A percentile compares a stretch with the other conserved stretches of the same genome.
Evolutionary conservation across 2,888 invertebrate species (phyloP).

Genomic region (Sarcophaga subvicina): DNA sequence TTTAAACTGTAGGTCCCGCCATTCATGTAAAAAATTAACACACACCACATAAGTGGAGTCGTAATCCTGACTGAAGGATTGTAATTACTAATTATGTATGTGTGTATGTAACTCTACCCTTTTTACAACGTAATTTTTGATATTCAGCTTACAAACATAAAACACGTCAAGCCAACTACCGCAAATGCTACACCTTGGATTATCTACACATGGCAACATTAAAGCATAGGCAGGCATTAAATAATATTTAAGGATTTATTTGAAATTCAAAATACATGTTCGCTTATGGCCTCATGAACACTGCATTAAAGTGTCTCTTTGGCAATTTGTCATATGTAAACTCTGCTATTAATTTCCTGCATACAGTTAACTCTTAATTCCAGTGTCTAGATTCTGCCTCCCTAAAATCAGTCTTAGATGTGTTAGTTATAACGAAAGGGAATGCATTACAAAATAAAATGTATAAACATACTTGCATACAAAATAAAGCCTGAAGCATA

Average conservation of each 20-base stretch:
- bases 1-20: too few species aligned
- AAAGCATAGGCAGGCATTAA: conserved; percentile 84
- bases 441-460: conserved; percentile 50
- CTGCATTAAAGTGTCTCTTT: conserved; percentile 92
- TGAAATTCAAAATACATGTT: conserved; percentile 86
- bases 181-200: conserved; percentile 73
- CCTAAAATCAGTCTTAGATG: conserved; percentile 91
- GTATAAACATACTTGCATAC: too few species aligned
- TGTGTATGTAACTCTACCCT: conserved; percentile 87
- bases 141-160: conserved; percentile 90
- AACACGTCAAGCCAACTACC: too few species aligned
- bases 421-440: conserved; percentile 85
- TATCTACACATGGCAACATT: too few species aligned
- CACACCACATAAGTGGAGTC: too few species aligned
- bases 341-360: conserved; percentile 92
- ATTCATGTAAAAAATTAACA: too few species aligned
- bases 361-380: conserved; percentile 90
- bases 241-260: too few species aligned
- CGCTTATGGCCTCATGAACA: conserved; percentile 93
- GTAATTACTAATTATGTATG: too few species aligned
- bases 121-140: conserved; percentile 89
- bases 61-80: too few species aligned
- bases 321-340: conserved; percentile 95
- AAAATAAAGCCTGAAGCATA: conserved; percentile 8
- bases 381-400: conserved; percentile 92